Evolutionary conservation across 1,140 invertebrate genomes (phyloP).

Genomic region (Solenopsis fugax): DNA sequence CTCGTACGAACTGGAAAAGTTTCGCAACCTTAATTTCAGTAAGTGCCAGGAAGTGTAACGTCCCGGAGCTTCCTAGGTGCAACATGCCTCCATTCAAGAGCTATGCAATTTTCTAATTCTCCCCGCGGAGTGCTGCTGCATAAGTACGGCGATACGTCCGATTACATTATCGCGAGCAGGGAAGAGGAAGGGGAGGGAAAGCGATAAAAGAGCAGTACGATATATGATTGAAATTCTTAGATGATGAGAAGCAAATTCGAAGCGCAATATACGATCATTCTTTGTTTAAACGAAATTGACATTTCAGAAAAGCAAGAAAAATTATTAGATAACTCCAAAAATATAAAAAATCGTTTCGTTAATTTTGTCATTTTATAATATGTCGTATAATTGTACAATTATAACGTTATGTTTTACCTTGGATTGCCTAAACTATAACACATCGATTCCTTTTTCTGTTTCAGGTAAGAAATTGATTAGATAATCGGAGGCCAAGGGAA

Average conservation of each 20-base stretch:
- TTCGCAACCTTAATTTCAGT: conserved; percentile 66
- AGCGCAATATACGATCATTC: neutral
- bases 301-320: neutral
- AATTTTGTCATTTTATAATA: neutral
- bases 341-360: neutral
- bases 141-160: conserved; percentile 50
- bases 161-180: conserved; percentile 46
- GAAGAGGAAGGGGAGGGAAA: neutral
- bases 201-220: conserved; percentile 29
- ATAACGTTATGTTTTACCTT: neutral
- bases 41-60: conserved; percentile 68
- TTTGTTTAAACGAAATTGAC: neutral
- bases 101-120: conserved; percentile 63
- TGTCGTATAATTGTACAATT: neutral
- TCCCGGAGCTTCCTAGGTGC: conserved; percentile 55
- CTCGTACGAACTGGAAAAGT: conserved; percentile 30
- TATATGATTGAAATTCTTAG: conserved; percentile 24
- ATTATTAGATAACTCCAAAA: neutral
- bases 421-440: neutral
- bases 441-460: conserved; percentile 35
- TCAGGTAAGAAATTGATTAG: conserved; percentile 47
- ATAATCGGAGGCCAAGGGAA: neutral
- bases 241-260: neutral
- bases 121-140: conserved; percentile 31
- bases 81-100: conserved; percentile 13